These are phyloP conservation scores for Neotragus moschatus DNA, from an alignment of 2,113 vertebrate species.

Conservation along the genomic window DNA sequence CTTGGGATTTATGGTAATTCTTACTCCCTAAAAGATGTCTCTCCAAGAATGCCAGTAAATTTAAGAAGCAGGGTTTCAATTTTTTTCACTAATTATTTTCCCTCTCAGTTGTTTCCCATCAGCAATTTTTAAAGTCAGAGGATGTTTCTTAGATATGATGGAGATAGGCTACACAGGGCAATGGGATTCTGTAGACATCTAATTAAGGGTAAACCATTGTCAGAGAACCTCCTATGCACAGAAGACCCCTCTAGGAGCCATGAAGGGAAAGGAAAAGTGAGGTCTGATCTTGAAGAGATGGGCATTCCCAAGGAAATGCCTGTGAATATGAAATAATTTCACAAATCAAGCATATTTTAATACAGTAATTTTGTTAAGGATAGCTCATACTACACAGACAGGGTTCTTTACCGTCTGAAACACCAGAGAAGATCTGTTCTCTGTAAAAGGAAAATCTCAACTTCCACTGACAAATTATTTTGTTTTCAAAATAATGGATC, in stretches of 20 bases:
- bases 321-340: neutral
- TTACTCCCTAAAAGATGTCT: neutral
- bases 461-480: neutral
- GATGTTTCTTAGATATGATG: neutral
- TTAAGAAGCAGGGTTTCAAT: neutral
- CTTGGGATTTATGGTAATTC: conserved; percentile 55
- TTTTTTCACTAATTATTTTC: conserved; percentile 53
- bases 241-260: neutral
- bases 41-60: conserved; percentile 35
- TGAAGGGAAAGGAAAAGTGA: neutral
- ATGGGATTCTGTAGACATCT: neutral
- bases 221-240: neutral
- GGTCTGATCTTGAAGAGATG: neutral
- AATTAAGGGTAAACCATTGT: neutral
- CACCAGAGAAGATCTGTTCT: neutral
- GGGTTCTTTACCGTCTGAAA: neutral
- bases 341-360: neutral
- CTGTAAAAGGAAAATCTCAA: neutral
- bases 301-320: neutral
- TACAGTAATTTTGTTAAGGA: neutral
- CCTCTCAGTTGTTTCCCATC: conserved; percentile 15
- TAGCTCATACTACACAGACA: neutral
- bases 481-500: neutral
- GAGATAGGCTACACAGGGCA: neutral
- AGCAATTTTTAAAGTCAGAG: conserved; percentile 53